phyloP scores from a whole-genome alignment of 1,140 invertebrate species.

The Lutraria rhynchaena region DNA sequence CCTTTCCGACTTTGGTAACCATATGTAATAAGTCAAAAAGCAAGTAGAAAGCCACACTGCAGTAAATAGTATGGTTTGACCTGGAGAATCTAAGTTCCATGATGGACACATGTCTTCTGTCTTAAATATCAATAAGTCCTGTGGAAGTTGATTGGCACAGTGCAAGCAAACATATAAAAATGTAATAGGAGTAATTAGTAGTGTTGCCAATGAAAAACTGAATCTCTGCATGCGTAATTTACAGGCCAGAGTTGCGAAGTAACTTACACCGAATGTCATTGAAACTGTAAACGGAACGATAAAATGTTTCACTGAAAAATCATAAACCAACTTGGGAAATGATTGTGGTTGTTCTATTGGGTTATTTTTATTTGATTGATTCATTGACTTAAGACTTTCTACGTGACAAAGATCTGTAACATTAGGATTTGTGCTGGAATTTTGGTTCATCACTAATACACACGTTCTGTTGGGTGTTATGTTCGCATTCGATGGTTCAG shows the following conservation, averaged over 20 bases:
- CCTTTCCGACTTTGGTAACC: constrained; percentile 63
- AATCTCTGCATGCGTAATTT: constrained; percentile 65
- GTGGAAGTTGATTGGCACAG: constrained; percentile 22
- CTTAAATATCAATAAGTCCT: neutral
- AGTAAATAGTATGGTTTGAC: constrained; percentile 78
- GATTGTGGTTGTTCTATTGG: too few species aligned
- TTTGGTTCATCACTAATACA: too few species aligned
- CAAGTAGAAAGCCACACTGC: constrained; percentile 92
- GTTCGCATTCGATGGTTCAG: too few species aligned
- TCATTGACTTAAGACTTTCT: too few species aligned
- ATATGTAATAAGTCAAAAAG: constrained; percentile 59
- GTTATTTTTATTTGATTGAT: too few species aligned
- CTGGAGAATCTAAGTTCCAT: neutral
- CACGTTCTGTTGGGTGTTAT: too few species aligned
- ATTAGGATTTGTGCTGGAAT: too few species aligned
- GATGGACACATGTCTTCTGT: constrained; percentile 1
- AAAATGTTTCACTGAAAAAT: constrained; percentile 10
- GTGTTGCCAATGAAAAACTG: constrained; percentile 64
- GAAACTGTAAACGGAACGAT: constrained; percentile 40
- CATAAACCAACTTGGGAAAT: too few species aligned
- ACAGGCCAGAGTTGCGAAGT: constrained; percentile 62
- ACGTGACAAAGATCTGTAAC: too few species aligned
- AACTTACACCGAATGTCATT: constrained; percentile 40
- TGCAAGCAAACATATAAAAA: neutral
- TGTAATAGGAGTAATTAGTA: constrained; percentile 54